These are phyloP conservation scores for Antechinus stuartii DNA, from an alignment of 2,113 vertebrate genomes.

Conservation along the genomic window DNA sequence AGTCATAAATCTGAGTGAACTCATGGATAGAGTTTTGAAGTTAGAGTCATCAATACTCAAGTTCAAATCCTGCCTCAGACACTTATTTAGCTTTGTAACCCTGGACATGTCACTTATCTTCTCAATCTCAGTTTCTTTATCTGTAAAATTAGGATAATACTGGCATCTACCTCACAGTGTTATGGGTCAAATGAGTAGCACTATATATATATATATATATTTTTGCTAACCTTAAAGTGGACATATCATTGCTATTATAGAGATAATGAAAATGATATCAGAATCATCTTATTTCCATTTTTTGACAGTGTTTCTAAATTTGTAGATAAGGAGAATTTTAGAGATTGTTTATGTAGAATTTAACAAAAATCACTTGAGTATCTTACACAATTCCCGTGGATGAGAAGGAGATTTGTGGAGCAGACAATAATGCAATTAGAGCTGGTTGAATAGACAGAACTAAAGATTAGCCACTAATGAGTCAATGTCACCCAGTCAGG, in stretches of 20 bases:
- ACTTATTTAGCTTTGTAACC: not conserved
- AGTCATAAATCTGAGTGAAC: not conserved
- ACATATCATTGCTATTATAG: not conserved
- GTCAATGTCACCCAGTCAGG: not conserved
- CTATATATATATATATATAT: not conserved
- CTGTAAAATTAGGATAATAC: not conserved
- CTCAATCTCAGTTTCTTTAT: not conserved
- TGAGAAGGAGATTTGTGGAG: not conserved
- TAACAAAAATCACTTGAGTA: not conserved
- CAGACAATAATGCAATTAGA: not conserved
- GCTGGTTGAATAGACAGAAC: not conserved
- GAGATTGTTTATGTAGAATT: not conserved
- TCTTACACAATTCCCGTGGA: not conserved
- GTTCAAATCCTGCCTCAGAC: not conserved
- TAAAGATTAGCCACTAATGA: not conserved
- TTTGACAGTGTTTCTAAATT: not conserved
- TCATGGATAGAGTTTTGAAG: not conserved
- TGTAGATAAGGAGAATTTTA: not conserved
- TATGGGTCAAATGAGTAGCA: accelerated
- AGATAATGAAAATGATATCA: not conserved
- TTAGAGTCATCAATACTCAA: not conserved
- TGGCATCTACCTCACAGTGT: accelerated
- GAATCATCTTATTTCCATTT: not conserved
- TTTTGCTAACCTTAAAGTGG: not conserved
- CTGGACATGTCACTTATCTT: not conserved